Percentiles rank a stretch among this genome's conserved stretches.
Conservation (phyloP, 2,888 invertebrate genomes). For the Smittia sp. region DNA sequence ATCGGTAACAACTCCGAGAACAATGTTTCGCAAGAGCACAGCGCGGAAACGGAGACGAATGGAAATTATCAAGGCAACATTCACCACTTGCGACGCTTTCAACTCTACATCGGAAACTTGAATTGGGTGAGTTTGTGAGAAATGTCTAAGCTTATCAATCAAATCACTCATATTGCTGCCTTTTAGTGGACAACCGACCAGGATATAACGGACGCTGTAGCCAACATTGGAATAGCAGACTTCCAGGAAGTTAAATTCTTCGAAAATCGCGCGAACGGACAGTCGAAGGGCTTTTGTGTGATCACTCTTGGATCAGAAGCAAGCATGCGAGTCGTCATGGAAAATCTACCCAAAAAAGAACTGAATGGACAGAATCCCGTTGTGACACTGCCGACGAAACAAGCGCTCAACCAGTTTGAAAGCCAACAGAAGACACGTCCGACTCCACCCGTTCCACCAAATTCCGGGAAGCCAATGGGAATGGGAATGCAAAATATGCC, state of each 20-base stretch:
- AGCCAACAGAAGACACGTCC: conserved; percentile 89
- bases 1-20: conserved; percentile 68
- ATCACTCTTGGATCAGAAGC: conserved; percentile 90
- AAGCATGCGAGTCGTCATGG: conserved; percentile 85
- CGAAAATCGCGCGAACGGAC: conserved; percentile 97
- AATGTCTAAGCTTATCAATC: conserved; percentile 46
- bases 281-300: conserved; percentile 97
- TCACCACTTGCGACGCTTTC: conserved; percentile 74
- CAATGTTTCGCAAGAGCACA: conserved; percentile 59
- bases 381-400: conserved; percentile 93
- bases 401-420: conserved; percentile 80
- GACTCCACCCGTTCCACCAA: conserved; percentile 64
- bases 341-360: conserved; percentile 91
- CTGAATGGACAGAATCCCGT: conserved; percentile 93
- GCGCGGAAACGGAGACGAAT: conserved; percentile 67
- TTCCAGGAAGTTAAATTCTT: conserved; percentile 98
- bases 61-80: conserved; percentile 72
- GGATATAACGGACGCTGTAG: conserved; percentile 88
- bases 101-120: conserved; percentile 95
- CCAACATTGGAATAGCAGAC: conserved; percentile 84
- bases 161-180: too few species aligned
- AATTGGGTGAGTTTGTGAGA: conserved; percentile 77
- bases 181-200: conserved; percentile 95
- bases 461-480: conserved; percentile 53
- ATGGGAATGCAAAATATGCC: conserved; percentile 55